Evolutionary conservation across 2,888 invertebrate genomes (phyloP).

Genomic region (Autographa gamma): DNA sequence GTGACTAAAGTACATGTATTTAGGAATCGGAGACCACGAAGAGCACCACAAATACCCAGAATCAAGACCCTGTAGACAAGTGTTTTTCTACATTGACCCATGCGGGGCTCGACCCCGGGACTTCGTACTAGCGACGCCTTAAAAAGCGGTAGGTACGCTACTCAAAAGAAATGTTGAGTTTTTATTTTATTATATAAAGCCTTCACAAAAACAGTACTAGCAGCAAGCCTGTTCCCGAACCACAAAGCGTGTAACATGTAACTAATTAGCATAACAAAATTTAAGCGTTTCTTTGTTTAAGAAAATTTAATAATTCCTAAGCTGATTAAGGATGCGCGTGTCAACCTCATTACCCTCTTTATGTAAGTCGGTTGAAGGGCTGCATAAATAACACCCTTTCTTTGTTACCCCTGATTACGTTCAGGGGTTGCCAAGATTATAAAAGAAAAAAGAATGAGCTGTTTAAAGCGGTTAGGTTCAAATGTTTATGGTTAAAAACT

Average conservation of each 20-base stretch:
- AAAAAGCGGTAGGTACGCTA: no score
- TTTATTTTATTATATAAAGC: neutral
- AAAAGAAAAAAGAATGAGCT: neutral
- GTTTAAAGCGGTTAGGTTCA: neutral
- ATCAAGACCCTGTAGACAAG: no score
- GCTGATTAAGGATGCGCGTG: conserved; percentile 58
- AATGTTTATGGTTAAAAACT: neutral
- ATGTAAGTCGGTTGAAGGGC: conserved; percentile 48
- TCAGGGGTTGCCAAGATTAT: conserved; percentile 36
- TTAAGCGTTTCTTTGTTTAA: conserved; percentile 53
- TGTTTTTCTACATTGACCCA: no score
- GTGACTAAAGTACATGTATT: no score
- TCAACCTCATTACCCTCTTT: conserved; percentile 53
- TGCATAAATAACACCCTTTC: conserved; percentile 58
- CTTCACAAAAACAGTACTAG: neutral
- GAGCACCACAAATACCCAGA: no score
- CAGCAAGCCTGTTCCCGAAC: neutral
- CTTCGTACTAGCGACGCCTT: no score
- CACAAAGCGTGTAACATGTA: conserved; percentile 15
- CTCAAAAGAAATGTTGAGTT: no score
- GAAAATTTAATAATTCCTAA: conserved; percentile 59
- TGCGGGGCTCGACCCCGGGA: no score
- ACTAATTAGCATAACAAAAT: conserved; percentile 58
- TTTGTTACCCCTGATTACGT: conserved; percentile 54
- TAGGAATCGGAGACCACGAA: no score